Evolutionary conservation across 2,888 invertebrate genomes (phyloP), one percentile per base, ranked within the genome.

Genomic region (Clistopyga incitator): DNA sequence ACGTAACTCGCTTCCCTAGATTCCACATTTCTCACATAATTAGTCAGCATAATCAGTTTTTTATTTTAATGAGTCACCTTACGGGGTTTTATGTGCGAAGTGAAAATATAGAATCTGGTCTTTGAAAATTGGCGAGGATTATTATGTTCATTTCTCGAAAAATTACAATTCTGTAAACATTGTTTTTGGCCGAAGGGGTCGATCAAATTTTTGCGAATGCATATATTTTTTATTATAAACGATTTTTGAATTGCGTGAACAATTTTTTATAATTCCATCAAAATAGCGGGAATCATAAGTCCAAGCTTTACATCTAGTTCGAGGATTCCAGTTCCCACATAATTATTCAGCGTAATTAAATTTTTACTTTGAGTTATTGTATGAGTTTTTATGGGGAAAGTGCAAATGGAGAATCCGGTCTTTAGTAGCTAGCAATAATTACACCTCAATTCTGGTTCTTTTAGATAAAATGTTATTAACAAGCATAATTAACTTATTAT

Each of bases 1-100:
- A 34, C 29, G 34, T 34, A 61, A 56, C 56, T 15, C 29, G 56
- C 13, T 15, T 29, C 56, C 3, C 25, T 29, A 4, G 23, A 29
- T 59, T 29, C 59, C 13, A 59, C 59, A 18, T 38, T 64, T 64
- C 61, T 38, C 61, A 64, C 18, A 18, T n/a, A 2, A 61, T 38
- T 20, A 38, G n/a, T 38, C 18, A 20, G n/a, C 18, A 20, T 64
- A 64, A 64, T 64, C 20, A 64, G 20, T 11, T 64, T 18, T 3
- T n/a, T 10, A 25, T 59, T 29, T 15, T 29, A 25, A 59, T 59
- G 25, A 25, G 6, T 29, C 3, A 15, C 29, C 25, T 29, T 29
- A 29, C 25, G 15, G 15, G 25, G 25, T 59, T 29, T 29, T 29
- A 59, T 29, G 56, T 59, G 56, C 15, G 4, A 59, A 25, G 56